Evolutionary conservation across 2,888 invertebrate species (phyloP), one percentile per base, ranked within the genome.

Genomic region (Eilema sororculum): DNA sequence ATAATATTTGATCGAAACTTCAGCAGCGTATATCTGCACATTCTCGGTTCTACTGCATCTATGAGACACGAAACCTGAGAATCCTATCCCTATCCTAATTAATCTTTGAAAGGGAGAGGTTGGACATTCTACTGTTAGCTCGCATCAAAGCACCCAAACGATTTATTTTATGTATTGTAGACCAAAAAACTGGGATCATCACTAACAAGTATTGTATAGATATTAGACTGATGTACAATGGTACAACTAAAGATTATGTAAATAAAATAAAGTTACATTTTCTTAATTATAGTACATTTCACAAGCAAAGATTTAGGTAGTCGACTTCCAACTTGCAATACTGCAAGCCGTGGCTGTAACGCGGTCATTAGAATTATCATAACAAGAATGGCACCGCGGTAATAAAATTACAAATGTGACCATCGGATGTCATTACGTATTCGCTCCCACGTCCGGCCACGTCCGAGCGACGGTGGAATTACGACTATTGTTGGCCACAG

Each of bases 331-430:
- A 59, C 52, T 30, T 56, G 56, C 75, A 77, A 77, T 77, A 73
- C 72, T 65, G 52, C 59, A 68, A 71, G 75, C 78, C 76, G 72
- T 67, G 67, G 61, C 71, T 64, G 59, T 77, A 81, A 84, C 84
- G 82, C 86, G 83, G 84, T 84, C 83, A 87, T 89, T 86, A 85
- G 79, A 84, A 91, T 91, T 89, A 89, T 82, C 88, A 90, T 89
- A 89, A 89, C 87, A 89, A 89, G 87, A 87, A 90, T 86, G 82
- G 87, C 81, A 78, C 83, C 83, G 82, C 68, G 86, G 90, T 89
- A 90, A 91, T 91, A 91, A 89, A 90, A 91, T 91, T 90, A 90
- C 90, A 88, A 90, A 90, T 90, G 90, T 89, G 90, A 84, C 82
- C 87, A 88, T 90, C 87, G 88, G 88, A 87, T 82, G 88, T 89